Base-by-base conservation (phyloP, 2,113 vertebrate species). In the Gavia stellata region DNA sequence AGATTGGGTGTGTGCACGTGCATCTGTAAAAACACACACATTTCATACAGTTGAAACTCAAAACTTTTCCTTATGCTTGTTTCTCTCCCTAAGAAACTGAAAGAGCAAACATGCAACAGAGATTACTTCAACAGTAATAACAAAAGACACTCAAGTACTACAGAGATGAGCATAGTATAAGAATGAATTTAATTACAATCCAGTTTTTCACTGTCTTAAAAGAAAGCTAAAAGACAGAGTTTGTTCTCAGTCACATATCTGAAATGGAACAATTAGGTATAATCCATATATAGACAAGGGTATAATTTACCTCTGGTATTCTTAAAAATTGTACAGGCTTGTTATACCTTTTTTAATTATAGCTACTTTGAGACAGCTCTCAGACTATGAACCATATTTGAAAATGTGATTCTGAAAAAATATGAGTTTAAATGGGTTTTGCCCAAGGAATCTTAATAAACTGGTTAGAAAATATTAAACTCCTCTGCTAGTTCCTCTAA, bases 21-120 rank as follows among this genome's bases (percentile, higher is more conserved):
- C 56, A 50, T 88, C 75, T 95, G 74, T 71, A 84, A 86, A 93
- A 96, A 78, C 50, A 65, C 25, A 73, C 59, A 84, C 21, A 31
- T 97, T 93, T 94, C 84, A 65, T 33, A 11, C 7, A 68, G 31
- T 17, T 90, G 81, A 95, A 94, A 94, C 36, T 81, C 67, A 88
- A 72, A 85, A 61, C 85, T 88, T 73, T 88, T 78, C 45, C 24
- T 88, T 52, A 10, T 45, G 87, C 45, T 87, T 86, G 23, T 85
- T 92, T 77, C 70, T 73, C 42, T 84, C 62, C 44, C 61, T 89
- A 42, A 90, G 81, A 95, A 90, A 86, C 42, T 66, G 40, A 79
- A 92, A 81, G 21, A 65, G 14, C 73, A 91, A 94, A 75, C 21
- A 81, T 29, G 66, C 36, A 86, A 44, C 68, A 75, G 84, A 87